Evolutionary conservation across 2,888 invertebrate genomes (phyloP).

Genomic region (Biston betularia): DNA sequence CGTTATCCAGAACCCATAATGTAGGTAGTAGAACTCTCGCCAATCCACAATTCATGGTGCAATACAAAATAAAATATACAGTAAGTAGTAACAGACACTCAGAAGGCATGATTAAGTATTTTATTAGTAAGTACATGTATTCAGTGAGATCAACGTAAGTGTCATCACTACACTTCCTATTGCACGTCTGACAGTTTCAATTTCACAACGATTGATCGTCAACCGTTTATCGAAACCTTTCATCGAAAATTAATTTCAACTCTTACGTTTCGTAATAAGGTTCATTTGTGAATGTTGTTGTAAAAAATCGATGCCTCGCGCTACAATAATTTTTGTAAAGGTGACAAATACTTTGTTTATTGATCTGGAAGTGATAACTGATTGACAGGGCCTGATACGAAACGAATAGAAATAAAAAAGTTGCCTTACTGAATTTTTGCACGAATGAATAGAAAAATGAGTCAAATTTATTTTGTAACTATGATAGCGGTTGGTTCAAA

Average conservation of each 20-base stretch:
- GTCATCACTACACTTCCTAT: slow-evolving; percentile 25
- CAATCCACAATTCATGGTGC: background rate
- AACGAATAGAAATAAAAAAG: background rate
- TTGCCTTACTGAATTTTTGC: background rate
- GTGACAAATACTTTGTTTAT: slow-evolving; percentile 28
- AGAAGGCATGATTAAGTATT: slow-evolving; percentile 20
- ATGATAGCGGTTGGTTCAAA: too few species aligned
- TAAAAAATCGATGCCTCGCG: background rate
- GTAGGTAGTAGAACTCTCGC: background rate
- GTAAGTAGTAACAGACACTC: slow-evolving; percentile 36
- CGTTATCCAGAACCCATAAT: slow-evolving; percentile 22
- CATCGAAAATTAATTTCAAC: background rate
- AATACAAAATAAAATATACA: slow-evolving; percentile 31
- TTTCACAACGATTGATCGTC: slow-evolving; percentile 37
- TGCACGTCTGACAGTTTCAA: slow-evolving; percentile 45
- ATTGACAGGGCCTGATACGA: slow-evolving; percentile 25
- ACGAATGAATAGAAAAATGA: background rate
- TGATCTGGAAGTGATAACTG: slow-evolving; percentile 33
- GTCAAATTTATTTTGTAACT: too few species aligned
- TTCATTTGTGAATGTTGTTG: background rate
- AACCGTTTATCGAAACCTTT: slow-evolving; percentile 4
- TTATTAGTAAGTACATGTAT: slow-evolving; percentile 28
- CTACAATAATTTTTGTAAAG: slow-evolving; percentile 7
- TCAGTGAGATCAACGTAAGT: slow-evolving; percentile 35
- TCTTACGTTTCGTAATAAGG: background rate